phyloP scores from a whole-genome alignment of 2,888 invertebrate species.

The Gymnocheta viridis region DNA sequence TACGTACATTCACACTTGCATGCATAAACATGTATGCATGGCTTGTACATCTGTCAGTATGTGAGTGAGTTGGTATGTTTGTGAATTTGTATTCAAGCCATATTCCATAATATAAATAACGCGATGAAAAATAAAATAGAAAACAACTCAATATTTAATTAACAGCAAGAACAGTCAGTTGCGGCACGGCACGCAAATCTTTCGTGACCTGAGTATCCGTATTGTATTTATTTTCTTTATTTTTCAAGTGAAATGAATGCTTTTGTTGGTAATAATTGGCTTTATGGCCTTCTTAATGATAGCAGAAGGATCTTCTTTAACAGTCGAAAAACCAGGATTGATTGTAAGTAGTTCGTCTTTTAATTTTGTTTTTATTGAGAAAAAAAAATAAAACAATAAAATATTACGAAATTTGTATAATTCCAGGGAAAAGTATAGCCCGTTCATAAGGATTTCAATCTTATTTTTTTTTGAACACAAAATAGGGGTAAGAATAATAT shows the following conservation, averaged over 20 bases:
- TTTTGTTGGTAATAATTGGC: conserved; percentile 22
- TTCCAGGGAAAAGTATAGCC: too few species aligned
- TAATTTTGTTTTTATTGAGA: too few species aligned
- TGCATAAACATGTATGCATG: background rate
- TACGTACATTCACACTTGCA: too few species aligned
- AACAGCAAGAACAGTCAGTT: conserved; percentile 7
- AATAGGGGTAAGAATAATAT: too few species aligned
- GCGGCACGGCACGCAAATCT: background rate
- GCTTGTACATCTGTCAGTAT: background rate
- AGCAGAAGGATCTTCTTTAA: conserved; percentile 18
- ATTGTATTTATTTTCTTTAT: background rate
- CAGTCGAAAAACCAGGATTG: too few species aligned
- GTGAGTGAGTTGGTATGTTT: background rate
- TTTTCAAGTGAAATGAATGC: conserved; percentile 16
- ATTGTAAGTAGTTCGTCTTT: too few species aligned
- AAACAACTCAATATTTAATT: conserved; percentile 26
- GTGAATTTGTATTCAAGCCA: background rate
- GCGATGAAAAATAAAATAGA: background rate
- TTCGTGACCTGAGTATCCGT: background rate
- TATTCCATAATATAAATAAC: conserved; percentile 8
- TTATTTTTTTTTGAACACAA: too few species aligned
- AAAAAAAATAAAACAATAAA: too few species aligned
- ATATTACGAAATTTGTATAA: too few species aligned
- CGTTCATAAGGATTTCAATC: too few species aligned
- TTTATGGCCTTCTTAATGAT: background rate